Conservation (phyloP, 2,113 vertebrate species). For the Pterocles orientalis region DNA sequence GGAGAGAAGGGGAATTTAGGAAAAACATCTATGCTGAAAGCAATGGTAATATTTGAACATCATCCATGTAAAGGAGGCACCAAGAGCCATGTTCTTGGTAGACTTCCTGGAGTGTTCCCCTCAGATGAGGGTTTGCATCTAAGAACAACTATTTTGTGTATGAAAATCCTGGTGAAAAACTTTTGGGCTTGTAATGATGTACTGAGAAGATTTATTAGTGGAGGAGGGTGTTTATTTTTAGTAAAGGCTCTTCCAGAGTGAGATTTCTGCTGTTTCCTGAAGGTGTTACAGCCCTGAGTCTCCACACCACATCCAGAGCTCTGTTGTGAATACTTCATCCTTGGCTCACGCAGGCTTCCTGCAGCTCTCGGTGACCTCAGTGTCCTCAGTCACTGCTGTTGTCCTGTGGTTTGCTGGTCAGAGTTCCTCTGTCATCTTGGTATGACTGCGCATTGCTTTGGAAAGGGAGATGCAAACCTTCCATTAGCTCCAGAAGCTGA, state of each 20-base stretch:
- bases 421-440: neutral
- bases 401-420: neutral
- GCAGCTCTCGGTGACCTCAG: fast-evolving
- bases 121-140: neutral
- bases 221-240: neutral
- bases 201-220: neutral
- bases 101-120: neutral
- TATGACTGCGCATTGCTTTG: neutral
- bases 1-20: neutral
- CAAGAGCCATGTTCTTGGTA: neutral
- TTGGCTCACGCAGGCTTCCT: neutral
- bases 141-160: neutral
- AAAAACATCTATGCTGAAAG: neutral
- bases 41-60: fast-evolving
- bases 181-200: neutral
- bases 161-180: neutral
- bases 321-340: neutral
- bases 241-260: neutral
- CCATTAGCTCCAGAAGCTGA: neutral
- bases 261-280: neutral
- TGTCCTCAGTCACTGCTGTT: neutral
- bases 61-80: neutral
- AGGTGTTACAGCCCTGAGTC: neutral
- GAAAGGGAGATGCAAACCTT: neutral
- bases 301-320: neutral